Base-by-base conservation (phyloP, 1,140 invertebrate species). In the Drosophila cardini region DNA sequence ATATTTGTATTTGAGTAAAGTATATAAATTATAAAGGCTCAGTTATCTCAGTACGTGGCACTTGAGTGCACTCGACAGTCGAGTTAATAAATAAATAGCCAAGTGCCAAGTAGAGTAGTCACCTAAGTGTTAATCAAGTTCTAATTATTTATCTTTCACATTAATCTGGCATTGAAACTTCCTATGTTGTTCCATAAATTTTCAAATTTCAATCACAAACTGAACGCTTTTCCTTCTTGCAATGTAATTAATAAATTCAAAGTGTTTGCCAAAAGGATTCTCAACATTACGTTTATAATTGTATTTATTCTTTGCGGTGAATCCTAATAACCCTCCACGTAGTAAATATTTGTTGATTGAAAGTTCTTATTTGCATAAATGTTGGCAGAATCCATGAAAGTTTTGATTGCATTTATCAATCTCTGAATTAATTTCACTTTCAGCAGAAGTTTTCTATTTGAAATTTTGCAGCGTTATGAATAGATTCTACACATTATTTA, bases 111-210 rank as follows among this genome's bases (percentile, higher is more conserved):
- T 30, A 7, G 34, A 53, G 21, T 38, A 53, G 34, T 4, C 50
- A n/a, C 8, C 34, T 4, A 55, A 40, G 52, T 55, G 52, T 38
- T 64, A 64, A 71, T 55, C 21, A 71, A 48, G 60, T 57, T 71
- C 62, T 64, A 57, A 71, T 71, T 56, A 64, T 48, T 71, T 50
- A 64, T 71, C 32, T 34, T 48, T 56, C 42, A 34, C 53, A 57
- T 67, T 55, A 42, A 67, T 57, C 63, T 65, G 26, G 3, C 26
- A 65, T 43, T 65, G 63, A 65, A 46, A 57, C 2, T 21, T 16
- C 7, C 10, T 42, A 4, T 55, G 34, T 40, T 18, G 10, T 26
- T 16, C 16, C 13, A 42, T 56, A 56, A 56, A 42, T 56, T 42
- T 21, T 10, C 34, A 56, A 26, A 15, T 57, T 43, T 57, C 38